Base-by-base conservation (phyloP, 2,888 invertebrate genomes). In the Plebejus melissa region DNA sequence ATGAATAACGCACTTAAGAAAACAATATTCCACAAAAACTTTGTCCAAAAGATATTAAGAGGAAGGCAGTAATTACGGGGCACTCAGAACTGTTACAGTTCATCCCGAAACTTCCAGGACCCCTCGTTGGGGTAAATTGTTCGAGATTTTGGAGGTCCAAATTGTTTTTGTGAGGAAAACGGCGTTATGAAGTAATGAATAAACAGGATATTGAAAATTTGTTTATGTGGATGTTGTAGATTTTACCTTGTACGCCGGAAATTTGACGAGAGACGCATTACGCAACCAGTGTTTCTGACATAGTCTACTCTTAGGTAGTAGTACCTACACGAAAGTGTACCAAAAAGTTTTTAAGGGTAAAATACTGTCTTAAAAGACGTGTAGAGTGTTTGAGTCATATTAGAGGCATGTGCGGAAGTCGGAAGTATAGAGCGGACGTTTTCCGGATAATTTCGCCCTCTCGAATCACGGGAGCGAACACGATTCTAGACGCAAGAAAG, bases 361-460 rank as follows among this genome's bases (percentile, higher is more conserved):
- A 41, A 41, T 41, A 13, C 32, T 28, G 32, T 65, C 28, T 65
- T 13, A 65, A 4, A 13, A 50, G 65, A 32, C 58, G 22, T 60
- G 60, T 28, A 60, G 60, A 60, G 22, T 28, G 58, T 58, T 58
- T 58, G 5, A 60, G 28, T 28, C 60, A 65, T 65, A 65, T 65
- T 32, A 11, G 28, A 65, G 28, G 28, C 71, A 28, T 71, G 32
- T 60, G 72, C 74, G 76, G 77, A 75, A 74, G 57, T 74, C 74
- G 57, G 75, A 74, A 54, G 74, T 57, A 74, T 74, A 76, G 79
- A 76, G 83, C 78, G 83, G 85, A 84, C 84, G 90, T 91, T 91
- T 90, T 90, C 89, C 90, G 85, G 87, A 85, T 89, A 89, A 91
- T 91, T 91, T 89, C 86, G 83, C 86, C 76, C 83, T 83, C 83